Conservation (phyloP, 2,113 vertebrate genomes). For the Notarius lentiginosus region DNA sequence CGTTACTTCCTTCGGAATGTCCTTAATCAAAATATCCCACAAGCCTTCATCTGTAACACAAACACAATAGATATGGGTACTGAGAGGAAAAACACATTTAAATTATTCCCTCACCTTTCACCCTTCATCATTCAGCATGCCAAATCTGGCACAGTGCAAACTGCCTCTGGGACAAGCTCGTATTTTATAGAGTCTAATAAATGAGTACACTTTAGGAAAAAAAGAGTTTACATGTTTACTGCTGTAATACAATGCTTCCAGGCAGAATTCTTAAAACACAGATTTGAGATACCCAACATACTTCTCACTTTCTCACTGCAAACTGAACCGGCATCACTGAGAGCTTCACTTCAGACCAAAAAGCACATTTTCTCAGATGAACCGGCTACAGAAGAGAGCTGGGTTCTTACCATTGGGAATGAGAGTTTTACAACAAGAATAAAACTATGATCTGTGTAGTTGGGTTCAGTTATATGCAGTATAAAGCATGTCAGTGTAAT, state of each 20-base stretch:
- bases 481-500: not conserved
- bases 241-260: not conserved
- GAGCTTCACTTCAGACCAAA: not conserved
- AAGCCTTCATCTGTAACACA: slow-evolving; percentile 85
- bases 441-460: not conserved
- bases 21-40: slow-evolving; percentile 98
- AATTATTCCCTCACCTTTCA: not conserved
- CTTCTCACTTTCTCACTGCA: not conserved
- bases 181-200: not conserved
- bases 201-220: not conserved
- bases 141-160: not conserved
- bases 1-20: slow-evolving; percentile 95
- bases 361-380: not conserved
- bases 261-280: not conserved
- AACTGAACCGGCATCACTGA: not conserved
- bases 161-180: not conserved
- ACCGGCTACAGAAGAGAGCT: not conserved
- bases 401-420: not conserved
- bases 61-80: not conserved
- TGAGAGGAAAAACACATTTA: not conserved
- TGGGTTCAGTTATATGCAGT: not conserved
- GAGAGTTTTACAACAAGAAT: not conserved
- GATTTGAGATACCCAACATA: not conserved
- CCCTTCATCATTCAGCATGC: not conserved
- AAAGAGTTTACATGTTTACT: not conserved